These are phyloP conservation scores for Drosophila formosana DNA, from an alignment of 2,888 invertebrate genomes.

Conservation along the genomic window DNA sequence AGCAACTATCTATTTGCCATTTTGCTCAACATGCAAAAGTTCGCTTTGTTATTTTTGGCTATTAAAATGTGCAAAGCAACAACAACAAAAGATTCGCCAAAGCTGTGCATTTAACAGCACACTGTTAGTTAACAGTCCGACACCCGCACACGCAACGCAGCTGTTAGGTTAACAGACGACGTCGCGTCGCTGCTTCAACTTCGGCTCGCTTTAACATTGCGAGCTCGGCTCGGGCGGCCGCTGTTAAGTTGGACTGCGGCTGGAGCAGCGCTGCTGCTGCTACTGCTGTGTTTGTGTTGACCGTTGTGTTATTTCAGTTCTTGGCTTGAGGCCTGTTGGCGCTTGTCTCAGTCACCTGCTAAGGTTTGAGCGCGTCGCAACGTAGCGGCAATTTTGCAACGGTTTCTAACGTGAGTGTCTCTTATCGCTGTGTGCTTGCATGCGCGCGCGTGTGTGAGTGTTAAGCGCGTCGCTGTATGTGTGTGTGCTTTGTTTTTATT, in stretches of 20 bases:
- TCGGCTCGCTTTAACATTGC: slow-evolving; percentile 45
- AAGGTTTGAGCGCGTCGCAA: slow-evolving; percentile 81
- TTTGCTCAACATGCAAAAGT: slow-evolving; percentile 41
- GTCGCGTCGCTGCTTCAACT: slow-evolving; percentile 49
- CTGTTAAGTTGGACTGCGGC: slow-evolving; percentile 44
- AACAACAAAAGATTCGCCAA: slow-evolving; percentile 11
- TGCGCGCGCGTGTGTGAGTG: slow-evolving; percentile 39
- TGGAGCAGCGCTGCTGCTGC: slow-evolving; percentile 35
- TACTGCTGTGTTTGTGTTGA: slow-evolving; percentile 12
- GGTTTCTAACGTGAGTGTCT: slow-evolving; percentile 42
- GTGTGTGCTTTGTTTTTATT: slow-evolving; percentile 66
- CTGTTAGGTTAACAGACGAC: slow-evolving; percentile 9
- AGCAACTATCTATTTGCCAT: slow-evolving; percentile 15
- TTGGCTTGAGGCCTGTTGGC: slow-evolving; percentile 64
- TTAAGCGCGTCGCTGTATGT: slow-evolving; percentile 47
- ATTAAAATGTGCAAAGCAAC: slow-evolving; percentile 13
- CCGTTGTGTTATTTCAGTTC: slow-evolving; percentile 61
- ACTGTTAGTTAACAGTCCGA: slow-evolving; percentile 34
- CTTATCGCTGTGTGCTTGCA: slow-evolving; percentile 23
- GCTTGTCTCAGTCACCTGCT: slow-evolving; percentile 80
- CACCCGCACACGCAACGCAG: slow-evolving; percentile 8
- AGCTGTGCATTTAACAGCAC: slow-evolving; percentile 13
- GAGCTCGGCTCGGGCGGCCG: slow-evolving; percentile 38
- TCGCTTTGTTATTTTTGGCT: slow-evolving; percentile 23
- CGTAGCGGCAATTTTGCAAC: slow-evolving; percentile 60